Conservation (phyloP, 2,113 vertebrate genomes). For the Lagopus muta region DNA sequence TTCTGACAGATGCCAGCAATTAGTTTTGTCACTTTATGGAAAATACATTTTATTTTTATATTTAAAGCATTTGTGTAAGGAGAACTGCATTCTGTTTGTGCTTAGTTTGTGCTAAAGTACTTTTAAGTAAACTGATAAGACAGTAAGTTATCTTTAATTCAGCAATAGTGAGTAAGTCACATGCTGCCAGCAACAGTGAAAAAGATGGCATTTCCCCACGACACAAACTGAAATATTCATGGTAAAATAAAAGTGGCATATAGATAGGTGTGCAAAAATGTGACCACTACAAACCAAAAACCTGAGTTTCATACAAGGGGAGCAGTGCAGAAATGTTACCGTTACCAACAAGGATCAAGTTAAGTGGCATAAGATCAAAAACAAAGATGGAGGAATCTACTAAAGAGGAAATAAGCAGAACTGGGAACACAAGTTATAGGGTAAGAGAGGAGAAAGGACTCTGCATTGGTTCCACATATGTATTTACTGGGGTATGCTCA, state of each 20-base stretch:
- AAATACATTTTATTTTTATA: conserved; percentile 71
- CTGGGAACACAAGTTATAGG: neutral
- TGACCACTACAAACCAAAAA: neutral
- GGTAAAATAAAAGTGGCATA: conserved; percentile 16
- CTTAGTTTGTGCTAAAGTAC: conserved; percentile 21
- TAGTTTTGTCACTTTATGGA: conserved; percentile 17
- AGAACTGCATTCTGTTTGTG: conserved; percentile 33
- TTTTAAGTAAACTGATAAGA: neutral
- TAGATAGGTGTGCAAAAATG: neutral
- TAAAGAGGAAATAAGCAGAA: conserved; percentile 36
- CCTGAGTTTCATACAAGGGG: neutral
- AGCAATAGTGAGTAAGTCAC: neutral
- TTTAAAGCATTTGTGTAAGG: conserved; percentile 8
- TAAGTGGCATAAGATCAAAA: conserved; percentile 9
- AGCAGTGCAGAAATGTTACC: neutral
- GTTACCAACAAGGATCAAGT: neutral
- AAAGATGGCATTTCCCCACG: conserved; percentile 22
- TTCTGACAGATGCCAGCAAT: conserved; percentile 4
- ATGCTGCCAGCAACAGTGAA: conserved; percentile 23
- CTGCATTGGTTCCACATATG: neutral
- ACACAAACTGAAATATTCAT: neutral
- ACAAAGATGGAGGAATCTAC: neutral
- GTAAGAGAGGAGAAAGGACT: neutral
- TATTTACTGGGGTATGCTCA: neutral
- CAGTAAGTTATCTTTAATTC: neutral